A percentile compares a stretch with the other conserved stretches of the same genome.
Evolutionary conservation across 2,113 vertebrate species (phyloP).

Genomic region (Lasiurus borealis): DNA sequence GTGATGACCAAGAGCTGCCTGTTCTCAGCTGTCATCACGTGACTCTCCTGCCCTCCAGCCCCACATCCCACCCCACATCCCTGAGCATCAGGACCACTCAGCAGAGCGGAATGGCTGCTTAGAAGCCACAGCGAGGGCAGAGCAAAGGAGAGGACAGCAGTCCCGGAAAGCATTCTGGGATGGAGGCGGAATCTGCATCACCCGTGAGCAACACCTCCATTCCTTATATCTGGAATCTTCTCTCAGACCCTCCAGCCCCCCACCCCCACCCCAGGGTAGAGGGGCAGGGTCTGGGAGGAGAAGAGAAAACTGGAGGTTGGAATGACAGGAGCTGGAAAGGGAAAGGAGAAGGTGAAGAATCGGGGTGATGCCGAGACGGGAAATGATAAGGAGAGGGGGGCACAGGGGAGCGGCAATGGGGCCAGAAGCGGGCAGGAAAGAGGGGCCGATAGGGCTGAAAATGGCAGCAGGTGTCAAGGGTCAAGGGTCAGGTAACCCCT

Average conservation of each 20-base stretch:
- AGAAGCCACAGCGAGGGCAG: neutral
- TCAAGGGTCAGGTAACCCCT: neutral
- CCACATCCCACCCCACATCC: neutral
- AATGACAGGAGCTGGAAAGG: neutral
- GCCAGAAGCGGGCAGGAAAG: accelerated
- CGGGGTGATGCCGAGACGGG: accelerated
- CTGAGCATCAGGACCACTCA: neutral
- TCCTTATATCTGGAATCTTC: neutral
- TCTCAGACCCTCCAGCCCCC: neutral
- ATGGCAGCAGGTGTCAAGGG: neutral
- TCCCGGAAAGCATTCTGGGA: no score
- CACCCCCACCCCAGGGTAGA: neutral
- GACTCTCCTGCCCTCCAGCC: neutral
- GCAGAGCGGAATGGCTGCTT: neutral
- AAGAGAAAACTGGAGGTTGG: neutral
- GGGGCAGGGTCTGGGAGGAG: neutral
- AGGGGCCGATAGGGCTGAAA: neutral
- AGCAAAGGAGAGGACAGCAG: neutral
- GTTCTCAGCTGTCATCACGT: accelerated
- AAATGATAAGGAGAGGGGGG: no score
- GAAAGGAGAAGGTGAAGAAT: accelerated
- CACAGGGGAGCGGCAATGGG: no score
- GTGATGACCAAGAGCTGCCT: neutral
- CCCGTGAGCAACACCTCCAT: accelerated
- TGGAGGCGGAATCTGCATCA: accelerated